Evolutionary conservation across 2,888 invertebrate species (phyloP), one percentile per base, ranked within the genome.

Genomic region (Geotrupes spiniger): DNA sequence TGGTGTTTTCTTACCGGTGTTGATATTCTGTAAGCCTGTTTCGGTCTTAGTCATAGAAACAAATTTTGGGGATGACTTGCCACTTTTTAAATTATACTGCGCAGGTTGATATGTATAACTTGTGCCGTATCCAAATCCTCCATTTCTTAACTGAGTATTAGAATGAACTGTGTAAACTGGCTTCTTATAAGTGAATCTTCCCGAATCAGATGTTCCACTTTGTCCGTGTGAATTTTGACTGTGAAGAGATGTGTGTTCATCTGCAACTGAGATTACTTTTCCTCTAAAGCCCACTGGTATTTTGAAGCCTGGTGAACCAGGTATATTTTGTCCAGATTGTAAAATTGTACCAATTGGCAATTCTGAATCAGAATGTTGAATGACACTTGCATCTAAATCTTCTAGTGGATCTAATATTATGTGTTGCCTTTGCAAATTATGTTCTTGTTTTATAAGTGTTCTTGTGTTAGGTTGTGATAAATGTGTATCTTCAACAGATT

Each of bases 31-130:
- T 16, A 83, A 78, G 4, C 89, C 87, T 0, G 88, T 85, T 41
- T 89, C 84, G 2, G 89, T 89, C 69, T 87, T 90, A 1, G 88
- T 86, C 3, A 89, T 83, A 0, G 90, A 86, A 2, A 89, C 82
- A 68, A 87, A 91, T 62, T 82, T 81, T 44, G 85, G 82, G 9
- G 76, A 76, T n/a, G 78, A 76, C 55, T 78, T 77, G 1, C 63
- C 66, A 50, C 66, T 68, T 58, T 68, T 68, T 26, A 72, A 47
- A 27, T 64, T 63, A 47, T 71, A 67, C 14, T 63, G 62, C 3
- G 64, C 58, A 3, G 72, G 71, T 48, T 66, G 63, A 43, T 69
- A 69, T 1, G 68, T 64, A 49, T 70, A 72, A 3, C 70, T 69
- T 14, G 68, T 64, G 17, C 69, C 68, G 49, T 63, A 69, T 11